A percentile compares a stretch with the other conserved stretches of the same genome.
Evolutionary conservation across 2,888 invertebrate species (phyloP).

Genomic region (Eledone cirrhosa): DNA sequence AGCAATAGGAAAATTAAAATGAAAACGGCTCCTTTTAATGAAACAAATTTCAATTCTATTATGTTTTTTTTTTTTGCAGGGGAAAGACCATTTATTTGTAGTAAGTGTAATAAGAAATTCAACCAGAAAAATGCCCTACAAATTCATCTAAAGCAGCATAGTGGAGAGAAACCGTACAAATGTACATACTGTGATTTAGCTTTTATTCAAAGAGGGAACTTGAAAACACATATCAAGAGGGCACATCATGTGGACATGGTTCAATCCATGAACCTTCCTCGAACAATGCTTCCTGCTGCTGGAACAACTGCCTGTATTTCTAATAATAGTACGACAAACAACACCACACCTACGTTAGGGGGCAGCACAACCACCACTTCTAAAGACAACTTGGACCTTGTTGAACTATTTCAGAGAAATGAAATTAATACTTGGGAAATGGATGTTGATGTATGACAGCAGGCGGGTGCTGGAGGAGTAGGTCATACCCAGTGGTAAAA

Average conservation of each 20-base stretch:
- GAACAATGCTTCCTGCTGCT: conserved; percentile 32
- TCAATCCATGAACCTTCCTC: conserved; percentile 53
- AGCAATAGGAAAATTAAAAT: too few species aligned
- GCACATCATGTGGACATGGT: conserved; percentile 63
- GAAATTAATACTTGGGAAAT: not conserved
- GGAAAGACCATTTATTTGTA: conserved; percentile 63
- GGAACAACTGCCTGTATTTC: conserved; percentile 29
- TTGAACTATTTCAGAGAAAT: conserved; percentile 4
- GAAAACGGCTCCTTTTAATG: too few species aligned
- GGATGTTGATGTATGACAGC: not conserved
- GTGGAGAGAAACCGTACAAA: conserved; percentile 60
- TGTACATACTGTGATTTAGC: conserved; percentile 63
- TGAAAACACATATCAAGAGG: conserved; percentile 66
- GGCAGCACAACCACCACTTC: conserved; percentile 18
- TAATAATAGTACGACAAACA: conserved; percentile 16
- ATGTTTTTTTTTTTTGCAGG: conserved; percentile 45
- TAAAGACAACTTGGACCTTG: conserved; percentile 13
- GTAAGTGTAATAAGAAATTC: conserved; percentile 61
- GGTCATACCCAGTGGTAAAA: not conserved
- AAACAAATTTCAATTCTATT: too few species aligned
- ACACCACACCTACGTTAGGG: conserved; percentile 30
- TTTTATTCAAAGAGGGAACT: conserved; percentile 66
- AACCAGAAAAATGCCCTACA: conserved; percentile 66
- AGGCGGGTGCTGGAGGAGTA: not conserved
- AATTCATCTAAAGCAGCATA: conserved; percentile 64